phyloP scores from a whole-genome alignment of 1,140 invertebrate species.

The Centruroides vittatus region DNA sequence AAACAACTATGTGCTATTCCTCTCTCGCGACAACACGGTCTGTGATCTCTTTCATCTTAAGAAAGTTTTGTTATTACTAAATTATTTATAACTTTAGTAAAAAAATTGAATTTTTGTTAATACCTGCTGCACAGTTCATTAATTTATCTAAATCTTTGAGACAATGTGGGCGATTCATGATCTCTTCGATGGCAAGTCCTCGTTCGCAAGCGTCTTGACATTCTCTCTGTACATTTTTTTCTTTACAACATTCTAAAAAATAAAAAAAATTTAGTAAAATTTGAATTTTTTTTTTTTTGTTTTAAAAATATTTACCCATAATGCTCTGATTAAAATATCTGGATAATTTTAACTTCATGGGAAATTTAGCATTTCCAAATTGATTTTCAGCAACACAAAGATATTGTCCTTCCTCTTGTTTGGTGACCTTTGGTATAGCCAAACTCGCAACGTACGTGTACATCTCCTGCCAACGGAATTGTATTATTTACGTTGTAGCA shows the following conservation, averaged over 20 bases:
- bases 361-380: slow-evolving; percentile 49
- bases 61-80: not conserved
- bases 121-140: slow-evolving; percentile 65
- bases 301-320: not conserved
- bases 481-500: no score
- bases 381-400: slow-evolving; percentile 67
- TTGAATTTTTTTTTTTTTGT: no score
- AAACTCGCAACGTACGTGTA: slow-evolving; percentile 54
- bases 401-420: slow-evolving; percentile 56
- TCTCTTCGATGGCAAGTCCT: slow-evolving; percentile 61
- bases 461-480: slow-evolving; percentile 25
- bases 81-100: not conserved
- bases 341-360: slow-evolving; percentile 5
- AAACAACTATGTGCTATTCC: slow-evolving; percentile 56
- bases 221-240: slow-evolving; percentile 51
- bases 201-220: slow-evolving; percentile 66
- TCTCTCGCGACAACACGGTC: slow-evolving; percentile 55
- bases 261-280: not conserved
- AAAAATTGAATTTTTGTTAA: slow-evolving; percentile 9
- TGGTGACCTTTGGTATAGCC: slow-evolving; percentile 49
- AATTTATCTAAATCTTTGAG: slow-evolving; percentile 66
- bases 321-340: not conserved
- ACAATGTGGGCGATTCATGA: slow-evolving; percentile 59
- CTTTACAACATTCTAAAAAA: slow-evolving; percentile 52
- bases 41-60: slow-evolving; percentile 55